Percentiles rank a stretch among this genome's conserved stretches.
phyloP scores from a whole-genome alignment of 2,113 vertebrate genomes.

The Xenopus laevis region DNA sequence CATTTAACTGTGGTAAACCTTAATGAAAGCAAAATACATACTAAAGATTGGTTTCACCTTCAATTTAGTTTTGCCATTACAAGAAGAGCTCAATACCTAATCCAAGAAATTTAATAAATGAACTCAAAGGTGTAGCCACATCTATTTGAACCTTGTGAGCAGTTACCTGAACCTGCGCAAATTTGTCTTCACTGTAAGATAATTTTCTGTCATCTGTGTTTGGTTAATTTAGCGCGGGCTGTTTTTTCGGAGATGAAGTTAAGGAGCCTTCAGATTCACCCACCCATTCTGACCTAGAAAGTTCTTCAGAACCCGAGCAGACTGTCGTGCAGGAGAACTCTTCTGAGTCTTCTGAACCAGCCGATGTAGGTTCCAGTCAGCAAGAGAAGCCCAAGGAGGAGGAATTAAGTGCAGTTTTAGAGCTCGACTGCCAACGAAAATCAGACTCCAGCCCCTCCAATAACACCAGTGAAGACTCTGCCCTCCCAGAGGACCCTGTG shows the following conservation, averaged over 20 bases:
- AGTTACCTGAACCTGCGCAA: no score
- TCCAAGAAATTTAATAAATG: no score
- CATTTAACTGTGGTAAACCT: no score
- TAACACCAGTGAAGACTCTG: constrained; percentile 22
- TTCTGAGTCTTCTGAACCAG: neutral
- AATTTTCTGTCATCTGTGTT: neutral
- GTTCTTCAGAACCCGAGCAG: constrained; percentile 65
- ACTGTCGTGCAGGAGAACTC: neutral
- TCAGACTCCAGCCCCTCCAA: neutral
- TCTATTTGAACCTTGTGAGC: no score
- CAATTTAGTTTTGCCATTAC: no score
- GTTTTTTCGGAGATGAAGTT: constrained; percentile 88
- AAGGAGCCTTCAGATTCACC: constrained; percentile 67
- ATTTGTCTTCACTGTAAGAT: no score
- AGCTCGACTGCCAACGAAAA: constrained; percentile 40
- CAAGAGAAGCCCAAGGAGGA: constrained; percentile 35
- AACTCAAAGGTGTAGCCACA: no score
- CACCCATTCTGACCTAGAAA: constrained; percentile 66
- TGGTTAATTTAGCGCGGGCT: constrained; percentile 76
- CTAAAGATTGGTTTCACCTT: no score
- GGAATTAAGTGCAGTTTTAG: constrained; percentile 33
- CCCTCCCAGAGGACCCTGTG: constrained; percentile 46
- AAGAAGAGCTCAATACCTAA: no score
- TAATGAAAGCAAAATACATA: no score
- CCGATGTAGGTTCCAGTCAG: neutral